Evolutionary conservation across 2,797 vertebrate genomes (phyloP).

Genomic region (Sphaeramia orbicularis): DNA sequence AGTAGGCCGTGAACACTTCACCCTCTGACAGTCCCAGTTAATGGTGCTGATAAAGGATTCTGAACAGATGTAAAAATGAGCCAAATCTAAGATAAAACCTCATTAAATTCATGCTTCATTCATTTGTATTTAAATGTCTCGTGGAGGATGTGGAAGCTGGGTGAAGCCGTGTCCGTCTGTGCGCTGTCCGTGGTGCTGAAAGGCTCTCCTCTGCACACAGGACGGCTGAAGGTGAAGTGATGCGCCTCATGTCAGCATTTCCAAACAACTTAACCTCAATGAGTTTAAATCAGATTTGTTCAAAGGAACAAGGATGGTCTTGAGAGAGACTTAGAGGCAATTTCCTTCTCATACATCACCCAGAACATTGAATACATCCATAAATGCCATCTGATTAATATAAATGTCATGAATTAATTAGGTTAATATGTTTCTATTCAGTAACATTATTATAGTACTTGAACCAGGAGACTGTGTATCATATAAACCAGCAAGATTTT

Average conservation of each 20-base stretch:
- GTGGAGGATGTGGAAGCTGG: background rate
- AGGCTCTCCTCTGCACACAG: constrained; percentile 17
- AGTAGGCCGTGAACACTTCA: constrained; percentile 33
- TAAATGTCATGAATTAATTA: background rate
- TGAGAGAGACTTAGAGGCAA: constrained; percentile 4
- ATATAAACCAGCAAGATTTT: too few species aligned
- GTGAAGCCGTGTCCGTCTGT: background rate
- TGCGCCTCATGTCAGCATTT: constrained; percentile 35
- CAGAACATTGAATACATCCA: constrained; percentile 8
- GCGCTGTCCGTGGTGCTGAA: constrained; percentile 65
- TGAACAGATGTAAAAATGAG: constrained; percentile 5
- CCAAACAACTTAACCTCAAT: constrained; percentile 28
- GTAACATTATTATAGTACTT: background rate
- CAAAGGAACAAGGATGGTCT: constrained; percentile 27
- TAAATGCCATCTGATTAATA: constrained; percentile 11
- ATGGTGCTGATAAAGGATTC: constrained; percentile 19
- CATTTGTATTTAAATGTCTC: background rate
- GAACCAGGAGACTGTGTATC: background rate
- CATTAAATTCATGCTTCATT: background rate
- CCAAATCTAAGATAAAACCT: constrained; percentile 7
- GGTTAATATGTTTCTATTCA: background rate
- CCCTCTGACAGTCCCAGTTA: constrained; percentile 16
- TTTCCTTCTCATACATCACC: constrained; percentile 18
- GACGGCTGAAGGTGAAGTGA: constrained; percentile 52
- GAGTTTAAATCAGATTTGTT: constrained; percentile 40